Percentiles rank a stretch among this genome's conserved stretches.
Conservation (phyloP, 1,140 invertebrate genomes). For the Macrosteles quadrilineatus region DNA sequence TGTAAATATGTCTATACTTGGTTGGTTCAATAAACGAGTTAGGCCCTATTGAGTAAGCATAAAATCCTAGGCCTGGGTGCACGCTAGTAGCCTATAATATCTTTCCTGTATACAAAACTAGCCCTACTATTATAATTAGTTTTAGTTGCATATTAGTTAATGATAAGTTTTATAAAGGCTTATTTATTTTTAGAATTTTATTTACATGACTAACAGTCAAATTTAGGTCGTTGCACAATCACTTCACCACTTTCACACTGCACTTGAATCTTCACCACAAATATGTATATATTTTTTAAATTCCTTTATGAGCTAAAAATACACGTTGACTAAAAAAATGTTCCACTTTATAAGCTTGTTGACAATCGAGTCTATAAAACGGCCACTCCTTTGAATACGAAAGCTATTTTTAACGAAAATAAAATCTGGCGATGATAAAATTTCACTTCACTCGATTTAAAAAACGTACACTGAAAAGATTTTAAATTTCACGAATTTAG, state of each 20-base stretch:
- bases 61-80: too few relatives aligned
- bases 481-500: conserved; percentile 6
- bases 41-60: too few relatives aligned
- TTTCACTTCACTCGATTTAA: conserved; percentile 19
- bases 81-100: too few relatives aligned
- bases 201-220: not conserved
- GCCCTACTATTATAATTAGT: too few relatives aligned
- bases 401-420: not conserved
- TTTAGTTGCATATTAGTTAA: too few relatives aligned
- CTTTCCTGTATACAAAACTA: too few relatives aligned
- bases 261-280: not conserved
- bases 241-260: not conserved
- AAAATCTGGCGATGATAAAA: not conserved
- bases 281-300: not conserved
- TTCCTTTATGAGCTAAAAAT: too few relatives aligned
- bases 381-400: too few relatives aligned
- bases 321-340: conserved; percentile 2
- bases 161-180: too few relatives aligned
- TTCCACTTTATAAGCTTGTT: not conserved
- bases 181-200: too few relatives aligned
- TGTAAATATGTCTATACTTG: too few relatives aligned
- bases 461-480: conserved; percentile 4
- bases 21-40: too few relatives aligned
- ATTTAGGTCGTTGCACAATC: not conserved
- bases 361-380: conserved; percentile 2